These are phyloP conservation scores for Lathamus discolor DNA, from an alignment of 2,113 vertebrate species.

Conservation along the genomic window DNA sequence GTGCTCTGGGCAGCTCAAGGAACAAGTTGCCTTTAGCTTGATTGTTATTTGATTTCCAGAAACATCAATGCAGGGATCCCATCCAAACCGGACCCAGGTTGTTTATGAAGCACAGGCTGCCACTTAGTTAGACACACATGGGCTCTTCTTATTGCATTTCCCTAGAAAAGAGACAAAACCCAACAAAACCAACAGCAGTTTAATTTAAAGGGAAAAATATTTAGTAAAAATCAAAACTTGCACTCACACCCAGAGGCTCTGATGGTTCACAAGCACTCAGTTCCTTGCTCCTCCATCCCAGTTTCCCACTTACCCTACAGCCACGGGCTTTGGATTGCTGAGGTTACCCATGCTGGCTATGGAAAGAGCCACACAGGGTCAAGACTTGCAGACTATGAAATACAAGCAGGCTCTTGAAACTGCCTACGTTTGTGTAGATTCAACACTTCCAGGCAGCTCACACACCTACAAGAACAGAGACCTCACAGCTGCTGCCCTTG, in stretches of 20 bases:
- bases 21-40: neutral
- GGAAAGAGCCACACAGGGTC: neutral
- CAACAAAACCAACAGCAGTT: neutral
- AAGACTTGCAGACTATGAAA: neutral
- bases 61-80: neutral
- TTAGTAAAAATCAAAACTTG: neutral
- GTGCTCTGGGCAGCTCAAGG: neutral
- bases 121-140: slow-evolving; percentile 49
- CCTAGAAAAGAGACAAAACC: neutral
- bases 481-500: neutral
- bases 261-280: neutral
- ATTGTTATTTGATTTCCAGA: slow-evolving; percentile 1
- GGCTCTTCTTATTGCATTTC: neutral
- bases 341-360: neutral
- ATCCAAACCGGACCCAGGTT: neutral
- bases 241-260: neutral
- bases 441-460: neutral
- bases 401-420: neutral
- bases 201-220: neutral
- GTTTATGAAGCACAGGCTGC: slow-evolving; percentile 13
- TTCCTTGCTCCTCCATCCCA: neutral
- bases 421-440: neutral
- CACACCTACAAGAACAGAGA: neutral
- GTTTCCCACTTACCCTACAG: neutral
- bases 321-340: neutral